Evolutionary conservation across 1,140 invertebrate species (phyloP).

Genomic region (Ridgeia piscesae): DNA sequence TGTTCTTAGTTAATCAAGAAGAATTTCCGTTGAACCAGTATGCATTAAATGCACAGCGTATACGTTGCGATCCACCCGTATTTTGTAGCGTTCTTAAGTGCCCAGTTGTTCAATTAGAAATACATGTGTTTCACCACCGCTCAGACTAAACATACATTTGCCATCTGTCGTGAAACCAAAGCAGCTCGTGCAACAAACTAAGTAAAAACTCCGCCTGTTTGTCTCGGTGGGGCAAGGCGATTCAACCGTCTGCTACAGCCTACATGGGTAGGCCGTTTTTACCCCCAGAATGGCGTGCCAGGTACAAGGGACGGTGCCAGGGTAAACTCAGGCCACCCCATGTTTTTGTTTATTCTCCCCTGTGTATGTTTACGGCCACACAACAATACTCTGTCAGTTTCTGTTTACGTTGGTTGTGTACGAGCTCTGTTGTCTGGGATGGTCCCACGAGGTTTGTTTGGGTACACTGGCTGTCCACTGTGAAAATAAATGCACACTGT

Average conservation of each 20-base stretch:
- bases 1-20: neutral
- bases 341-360: neutral
- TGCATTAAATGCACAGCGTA: neutral
- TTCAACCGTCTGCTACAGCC: neutral
- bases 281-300: neutral
- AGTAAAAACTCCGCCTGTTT: neutral
- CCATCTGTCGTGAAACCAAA: neutral
- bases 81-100: neutral
- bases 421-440: neutral
- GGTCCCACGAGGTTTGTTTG: too few relatives aligned
- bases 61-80: neutral
- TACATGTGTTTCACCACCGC: neutral
- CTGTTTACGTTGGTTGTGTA: neutral
- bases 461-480: too few relatives aligned
- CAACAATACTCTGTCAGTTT: neutral
- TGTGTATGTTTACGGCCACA: neutral
- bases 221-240: neutral
- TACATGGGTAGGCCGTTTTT: neutral
- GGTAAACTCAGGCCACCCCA: neutral
- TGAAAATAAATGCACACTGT: too few relatives aligned
- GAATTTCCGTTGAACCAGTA: neutral
- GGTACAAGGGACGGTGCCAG: neutral
- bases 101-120: neutral
- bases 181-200: neutral
- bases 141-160: neutral